These are phyloP conservation scores for Pseudocheirus occidentalis DNA, from an alignment of 2,797 vertebrate species.

Conservation along the genomic window DNA sequence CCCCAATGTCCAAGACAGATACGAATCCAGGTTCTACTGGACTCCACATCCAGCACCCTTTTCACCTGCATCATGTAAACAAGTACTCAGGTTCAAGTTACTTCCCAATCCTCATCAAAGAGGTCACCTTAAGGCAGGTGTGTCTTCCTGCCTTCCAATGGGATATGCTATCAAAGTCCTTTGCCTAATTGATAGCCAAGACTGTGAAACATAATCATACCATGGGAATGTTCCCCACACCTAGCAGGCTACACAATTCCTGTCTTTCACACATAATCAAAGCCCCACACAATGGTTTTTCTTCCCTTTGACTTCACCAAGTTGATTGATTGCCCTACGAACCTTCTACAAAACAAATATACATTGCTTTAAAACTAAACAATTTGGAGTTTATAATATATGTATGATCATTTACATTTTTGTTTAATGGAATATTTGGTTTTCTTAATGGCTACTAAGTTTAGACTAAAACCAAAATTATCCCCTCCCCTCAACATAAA, in stretches of 20 bases:
- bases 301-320: neutral
- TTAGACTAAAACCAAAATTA: neutral
- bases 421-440: neutral
- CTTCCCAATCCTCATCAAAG: neutral
- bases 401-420: neutral
- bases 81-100: neutral
- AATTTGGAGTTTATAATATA: neutral
- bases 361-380: neutral
- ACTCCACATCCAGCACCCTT: neutral
- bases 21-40: neutral
- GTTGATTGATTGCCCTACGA: neutral
- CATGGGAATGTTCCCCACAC: neutral
- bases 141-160: neutral
- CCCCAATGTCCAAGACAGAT: neutral
- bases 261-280: neutral
- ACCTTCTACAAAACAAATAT: neutral
- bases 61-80: neutral
- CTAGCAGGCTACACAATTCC: neutral
- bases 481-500: neutral
- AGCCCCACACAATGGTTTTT: neutral
- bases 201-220: neutral
- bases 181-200: neutral
- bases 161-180: neutral
- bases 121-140: neutral
- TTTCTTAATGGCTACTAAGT: neutral